A percentile compares a stretch with the other conserved stretches of the same genome.
Conservation (phyloP, 2,888 invertebrate species). For the Lutraria lutraria region DNA sequence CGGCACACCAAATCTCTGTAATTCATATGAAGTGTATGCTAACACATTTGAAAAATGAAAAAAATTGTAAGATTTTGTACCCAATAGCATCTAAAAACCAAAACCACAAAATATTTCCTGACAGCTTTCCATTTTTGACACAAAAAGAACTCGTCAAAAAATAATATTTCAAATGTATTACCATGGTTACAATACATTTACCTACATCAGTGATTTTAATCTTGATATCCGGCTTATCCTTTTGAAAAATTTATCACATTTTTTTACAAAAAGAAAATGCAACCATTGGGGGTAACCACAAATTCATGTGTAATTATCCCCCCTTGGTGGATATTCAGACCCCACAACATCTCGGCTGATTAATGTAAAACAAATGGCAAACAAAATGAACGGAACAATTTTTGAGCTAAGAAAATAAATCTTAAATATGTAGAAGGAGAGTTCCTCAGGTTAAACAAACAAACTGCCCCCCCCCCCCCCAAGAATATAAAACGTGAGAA, state of each 20-base stretch:
- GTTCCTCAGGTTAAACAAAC: too few relatives aligned
- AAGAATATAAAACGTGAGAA: too few relatives aligned
- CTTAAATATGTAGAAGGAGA: too few relatives aligned
- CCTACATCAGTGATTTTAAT: constrained; percentile 38
- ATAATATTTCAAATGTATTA: constrained; percentile 21
- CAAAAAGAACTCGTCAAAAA: neutral
- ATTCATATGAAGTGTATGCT: neutral
- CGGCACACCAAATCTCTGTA: too few relatives aligned
- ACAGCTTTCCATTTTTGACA: constrained; percentile 35
- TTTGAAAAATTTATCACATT: neutral
- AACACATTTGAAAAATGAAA: neutral
- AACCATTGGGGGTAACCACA: constrained; percentile 16
- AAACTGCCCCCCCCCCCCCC: too few relatives aligned
- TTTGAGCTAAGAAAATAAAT: too few relatives aligned
- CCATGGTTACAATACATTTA: constrained; percentile 46
- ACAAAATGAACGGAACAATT: too few relatives aligned
- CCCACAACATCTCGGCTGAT: neutral
- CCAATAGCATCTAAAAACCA: neutral
- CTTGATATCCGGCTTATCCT: constrained; percentile 30
- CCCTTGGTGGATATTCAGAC: neutral
- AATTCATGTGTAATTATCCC: neutral
- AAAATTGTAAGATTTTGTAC: neutral
- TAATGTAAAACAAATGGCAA: too few relatives aligned
- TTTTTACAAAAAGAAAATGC: neutral
- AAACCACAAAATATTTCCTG: constrained; percentile 26